Base-by-base conservation (phyloP, 2,888 invertebrate genomes). In the Orthonychiurus folsomi region DNA sequence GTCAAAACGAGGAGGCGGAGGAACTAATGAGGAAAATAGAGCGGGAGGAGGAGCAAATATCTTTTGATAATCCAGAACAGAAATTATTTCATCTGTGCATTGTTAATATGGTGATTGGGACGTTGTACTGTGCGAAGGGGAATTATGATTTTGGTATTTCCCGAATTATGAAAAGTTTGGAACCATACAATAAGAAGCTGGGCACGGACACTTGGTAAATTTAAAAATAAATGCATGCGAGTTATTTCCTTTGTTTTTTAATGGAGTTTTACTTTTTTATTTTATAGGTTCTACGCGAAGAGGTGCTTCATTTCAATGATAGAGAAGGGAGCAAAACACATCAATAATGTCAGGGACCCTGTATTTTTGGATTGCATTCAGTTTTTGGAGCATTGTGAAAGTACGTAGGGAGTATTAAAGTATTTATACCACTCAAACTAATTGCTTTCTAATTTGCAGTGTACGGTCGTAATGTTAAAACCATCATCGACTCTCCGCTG, bases 131-230 rank as follows among this genome's bases (percentile, higher is more conserved):
- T 76, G 92, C 96, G 1, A 99, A 97, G 79, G 95, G 95, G 0
- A 99, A 99, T 79, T 99, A 94, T 75, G 97, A 99, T 78, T 99
- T 99, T 78, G 99, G 99, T 1, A 89, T 99, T 73, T 94, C 95
- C 0, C 82, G 97, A 66, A 92, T 99, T 0, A 94, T 97, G 75
- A 96, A 97, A 78, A 96, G 96, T 50, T 79, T 99, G 63, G 93
- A 94, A 75, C 94, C 94, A 0, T 93, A 90, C 74, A 88, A 89
- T 75, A 91, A 91, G 77, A 90, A 96, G 76, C 81, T 99, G 9
- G 96, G 97, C 20, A 93, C 95, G 0, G 97, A 99, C 76, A 99
- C 99, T 2, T 99, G 99, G 99, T 78, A 72, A 63, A 65, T 24
- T 12, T n/a, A n/a, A n/a, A n/a, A n/a, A n/a, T n/a, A n/a, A n/a